phyloP scores from a whole-genome alignment of 2,888 invertebrate species.

The Drosophila atripex region DNA sequence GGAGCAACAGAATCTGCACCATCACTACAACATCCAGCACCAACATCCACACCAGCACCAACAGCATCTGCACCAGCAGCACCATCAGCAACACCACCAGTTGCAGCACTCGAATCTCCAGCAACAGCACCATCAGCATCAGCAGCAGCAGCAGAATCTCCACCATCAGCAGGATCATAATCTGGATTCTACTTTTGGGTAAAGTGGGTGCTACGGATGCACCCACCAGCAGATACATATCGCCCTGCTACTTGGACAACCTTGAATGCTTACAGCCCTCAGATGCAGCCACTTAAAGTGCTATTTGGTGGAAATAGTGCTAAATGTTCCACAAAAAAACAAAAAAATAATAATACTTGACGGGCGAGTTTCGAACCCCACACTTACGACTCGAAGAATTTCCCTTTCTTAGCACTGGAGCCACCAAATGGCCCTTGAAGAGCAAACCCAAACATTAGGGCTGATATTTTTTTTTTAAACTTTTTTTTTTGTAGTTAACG shows the following conservation, averaged over 20 bases:
- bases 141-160: constrained; percentile 23
- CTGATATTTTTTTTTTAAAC: constrained; percentile 1
- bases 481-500: constrained; percentile 35
- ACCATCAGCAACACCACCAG: constrained; percentile 42
- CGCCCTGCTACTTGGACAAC: constrained; percentile 1
- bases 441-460: constrained; percentile 4
- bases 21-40: constrained; percentile 8
- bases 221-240: constrained; percentile 23
- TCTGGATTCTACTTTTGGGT: constrained; percentile 50
- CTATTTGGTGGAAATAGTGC: constrained; percentile 3
- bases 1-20: constrained; percentile 6
- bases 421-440: neutral
- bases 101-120: neutral
- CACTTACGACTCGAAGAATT: neutral
- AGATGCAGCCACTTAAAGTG: neutral
- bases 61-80: constrained; percentile 42
- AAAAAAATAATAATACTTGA: constrained; percentile 5
- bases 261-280: neutral
- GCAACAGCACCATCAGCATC: constrained; percentile 18
- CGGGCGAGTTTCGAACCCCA: neutral
- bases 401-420: neutral
- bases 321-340: neutral
- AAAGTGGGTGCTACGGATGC: constrained; percentile 3
- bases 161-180: constrained; percentile 45
- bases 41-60: constrained; percentile 27